Evolutionary conservation across 1,140 invertebrate species (phyloP), one percentile per base, ranked within the genome.

Genomic region (Tetramorium parvispinum): DNA sequence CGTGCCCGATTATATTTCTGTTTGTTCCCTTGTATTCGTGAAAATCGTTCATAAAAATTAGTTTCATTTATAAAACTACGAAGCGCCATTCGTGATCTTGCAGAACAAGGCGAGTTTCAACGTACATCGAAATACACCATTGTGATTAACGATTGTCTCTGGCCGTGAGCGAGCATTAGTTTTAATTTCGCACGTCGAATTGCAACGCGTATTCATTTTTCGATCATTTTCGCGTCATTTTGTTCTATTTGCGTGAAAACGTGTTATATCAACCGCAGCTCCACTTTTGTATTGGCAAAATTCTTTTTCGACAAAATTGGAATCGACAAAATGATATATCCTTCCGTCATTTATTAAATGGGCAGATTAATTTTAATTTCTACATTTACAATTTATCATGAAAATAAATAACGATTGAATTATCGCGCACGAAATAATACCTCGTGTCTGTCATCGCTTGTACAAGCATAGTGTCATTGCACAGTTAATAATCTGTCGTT

Each of bases 121-220:
- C 24, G 21, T 57, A 73, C 37, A 73, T 21, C 18, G 70, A 27
- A 79, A 32, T 43, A 43, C 37, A 53, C 24, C 71, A 51, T 21
- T 32, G 43, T 77, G 82, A 77, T 77, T 85, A 85, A 85, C 73
- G 82, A 85, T 63, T 77, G 59, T 85, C 73, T 40, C 57, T 68
- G 57, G 8, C n/a, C 40, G 43, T 32, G 70, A 27, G 27, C 40
- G 18, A 65, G 11, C 55, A 85, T 77, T 85, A 51, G 77, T 85
- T 59, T 63, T 40, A 24, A 85, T 85, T 65, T 63, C 18, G 43
- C 37, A 68, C 24, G 24, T 21, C 40, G 40, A 73, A 73, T 59
- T 46, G 66, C 55, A 82, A 16, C 66, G 66, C 18, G 18, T 73
- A 49, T 82, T 57, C 21, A 46, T 57, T 82, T 70, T 24, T 43